Evolutionary conservation across 2,113 vertebrate species (phyloP), one percentile per base, ranked within the genome.

Genomic region (Lophotis ruficrista): DNA sequence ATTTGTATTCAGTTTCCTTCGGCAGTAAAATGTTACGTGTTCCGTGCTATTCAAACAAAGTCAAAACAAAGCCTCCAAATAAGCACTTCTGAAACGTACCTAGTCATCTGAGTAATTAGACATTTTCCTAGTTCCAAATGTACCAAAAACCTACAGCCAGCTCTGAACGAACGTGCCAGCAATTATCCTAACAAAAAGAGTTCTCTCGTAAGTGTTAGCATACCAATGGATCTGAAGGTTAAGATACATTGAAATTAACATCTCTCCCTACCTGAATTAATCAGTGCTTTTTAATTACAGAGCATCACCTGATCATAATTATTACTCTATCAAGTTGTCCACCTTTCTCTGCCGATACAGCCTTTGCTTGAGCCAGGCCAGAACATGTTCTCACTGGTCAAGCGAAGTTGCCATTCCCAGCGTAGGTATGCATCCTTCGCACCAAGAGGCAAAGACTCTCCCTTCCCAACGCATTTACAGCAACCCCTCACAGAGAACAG

Each of bases 41-140:
- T 79, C 83, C 41, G 22, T 22, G 68, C 71, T 88, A 51, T 62
- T 92, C 88, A 83, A 81, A 47, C 50, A 41, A 95, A 93, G 75
- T 80, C 87, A 94, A 94, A 94, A 91, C 70, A 93, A 92, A 96
- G 76, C 75, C 19, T 95, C 60, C 90, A 88, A 86, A 93, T 50
- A 83, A 94, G 79, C 71, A 18, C 85, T 94, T 83, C 62, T 83
- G 62, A 83, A 93, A 57, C 0, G 4, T 71, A 95, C 79, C 82
- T 90, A 95, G 82, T 87, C 93, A 94, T 96, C 90, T 96, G 92
- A 85, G 76, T 94, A 97, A 96, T 94, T 43, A 95, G 78, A 90
- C 89, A 94, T 88, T 90, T 86, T 48, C 70, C 82, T 28, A 84
- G 79, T 58, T 94, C 94, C 76, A 94, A 90, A 70, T 15, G n/a